These are phyloP conservation scores for Schizopygopsis malacanthus DNA, from an alignment of 2,797 vertebrate genomes.

Conservation along the genomic window DNA sequence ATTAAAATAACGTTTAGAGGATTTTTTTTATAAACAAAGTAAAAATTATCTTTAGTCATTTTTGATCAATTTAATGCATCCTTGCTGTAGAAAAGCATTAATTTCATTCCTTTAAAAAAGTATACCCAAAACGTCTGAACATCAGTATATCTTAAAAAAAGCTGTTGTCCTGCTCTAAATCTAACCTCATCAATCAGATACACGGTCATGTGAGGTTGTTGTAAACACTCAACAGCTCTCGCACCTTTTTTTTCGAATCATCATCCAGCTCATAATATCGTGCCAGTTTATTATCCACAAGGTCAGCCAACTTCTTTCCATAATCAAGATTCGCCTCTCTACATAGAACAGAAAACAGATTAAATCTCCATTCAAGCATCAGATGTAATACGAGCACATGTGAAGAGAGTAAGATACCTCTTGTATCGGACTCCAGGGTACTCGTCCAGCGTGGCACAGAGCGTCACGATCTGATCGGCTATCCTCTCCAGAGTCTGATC, in stretches of 20 bases:
- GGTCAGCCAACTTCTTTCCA: conserved; percentile 85
- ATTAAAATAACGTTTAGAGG: no score
- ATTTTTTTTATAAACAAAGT: no score
- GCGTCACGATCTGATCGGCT: conserved; percentile 90
- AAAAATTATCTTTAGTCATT: no score
- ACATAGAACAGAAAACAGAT: conserved; percentile 57
- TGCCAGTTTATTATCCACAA: conserved; percentile 89
- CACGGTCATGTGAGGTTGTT: not conserved
- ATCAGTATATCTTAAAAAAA: not conserved
- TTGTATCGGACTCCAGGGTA: conserved; percentile 93
- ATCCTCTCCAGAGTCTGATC: conserved; percentile 78
- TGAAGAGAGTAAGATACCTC: conserved; percentile 72
- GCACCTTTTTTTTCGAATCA: conserved; percentile 88
- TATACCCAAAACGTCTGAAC: not conserved
- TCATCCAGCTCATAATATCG: conserved; percentile 88
- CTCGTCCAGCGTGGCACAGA: conserved; percentile 93
- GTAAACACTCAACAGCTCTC: conserved; percentile 36
- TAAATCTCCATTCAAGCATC: not conserved
- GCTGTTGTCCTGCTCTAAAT: not conserved
- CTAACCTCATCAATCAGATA: not conserved
- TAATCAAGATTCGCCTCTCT: conserved; percentile 85
- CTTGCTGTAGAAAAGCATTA: no score
- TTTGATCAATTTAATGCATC: not conserved
- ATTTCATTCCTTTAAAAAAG: no score
- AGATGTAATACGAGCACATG: not conserved